Evolutionary conservation across 2,113 vertebrate genomes (phyloP), one percentile per base, ranked within the genome.

Genomic region (Lonchura striata): DNA sequence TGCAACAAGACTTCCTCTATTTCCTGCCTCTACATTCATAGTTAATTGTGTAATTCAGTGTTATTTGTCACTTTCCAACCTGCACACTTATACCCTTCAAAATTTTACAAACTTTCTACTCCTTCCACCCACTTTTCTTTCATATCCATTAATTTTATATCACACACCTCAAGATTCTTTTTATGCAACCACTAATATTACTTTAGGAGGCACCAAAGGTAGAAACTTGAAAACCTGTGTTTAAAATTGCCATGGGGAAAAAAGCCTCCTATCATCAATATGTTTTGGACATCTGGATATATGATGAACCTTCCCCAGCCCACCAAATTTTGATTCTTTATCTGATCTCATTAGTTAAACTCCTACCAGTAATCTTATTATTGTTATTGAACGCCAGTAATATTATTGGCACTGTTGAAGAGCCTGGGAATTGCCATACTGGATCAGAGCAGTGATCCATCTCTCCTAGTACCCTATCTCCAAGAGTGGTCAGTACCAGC

Each of bases 341-440:
- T 96, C 88, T 96, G 76, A 93, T 93, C 82, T 95, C 83, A 93
- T 95, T 96, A 89, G 64, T 81, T 95, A 81, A 86, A 97, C 94
- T 96, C 92, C 57, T 93, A 50, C 50, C 4, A 1, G 80, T 92
- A 96, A 97, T 97, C 88, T 95, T 92, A 88, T 93, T 97, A 96
- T 65, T 94, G 64, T 84, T 95, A 76, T 31, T 88, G 90, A 71
- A 92, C 95, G 90, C 83, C 93, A 92, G 88, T 88, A 95, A 93
- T 91, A 94, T 92, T 93, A 95, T 82, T 96, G 92, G 90, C 92
- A 92, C 44, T 65, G 82, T 37, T 18, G 18, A 95, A 95, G 66
- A 94, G 86, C 80, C 90, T 96, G 86, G 86, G 92, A 97, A 93
- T 96, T 96, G 95, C 95, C 96, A 93, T 42, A 68, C 77, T 94